A percentile compares a stretch with the other conserved stretches of the same genome.
Evolutionary conservation across 2,797 vertebrate species (phyloP).

Genomic region (Acestrorhynchus altus): DNA sequence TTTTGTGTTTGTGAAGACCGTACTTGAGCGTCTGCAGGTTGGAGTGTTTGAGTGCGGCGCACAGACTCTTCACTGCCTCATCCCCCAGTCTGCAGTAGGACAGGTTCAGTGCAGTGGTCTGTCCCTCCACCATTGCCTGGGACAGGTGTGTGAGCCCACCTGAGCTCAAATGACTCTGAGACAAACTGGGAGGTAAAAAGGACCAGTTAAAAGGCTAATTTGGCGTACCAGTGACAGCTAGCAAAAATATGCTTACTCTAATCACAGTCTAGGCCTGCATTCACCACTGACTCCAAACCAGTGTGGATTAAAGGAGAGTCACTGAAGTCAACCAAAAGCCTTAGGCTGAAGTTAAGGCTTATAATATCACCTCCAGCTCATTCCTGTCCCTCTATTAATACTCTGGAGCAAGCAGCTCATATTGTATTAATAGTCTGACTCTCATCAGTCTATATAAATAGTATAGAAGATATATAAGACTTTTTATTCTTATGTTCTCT

Average conservation of each 20-base stretch:
- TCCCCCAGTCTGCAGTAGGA: constrained; percentile 52
- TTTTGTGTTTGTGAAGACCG: not conserved
- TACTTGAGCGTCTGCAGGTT: constrained; percentile 68
- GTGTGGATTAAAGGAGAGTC: not conserved
- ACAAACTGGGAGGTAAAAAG: constrained; percentile 62
- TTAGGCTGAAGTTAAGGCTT: no score
- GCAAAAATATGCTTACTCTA: no score
- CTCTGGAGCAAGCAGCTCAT: no score
- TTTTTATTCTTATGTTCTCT: no score
- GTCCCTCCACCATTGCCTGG: constrained; percentile 66
- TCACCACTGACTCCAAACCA: not conserved
- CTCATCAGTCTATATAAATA: no score
- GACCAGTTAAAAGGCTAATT: not conserved
- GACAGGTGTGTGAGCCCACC: constrained; percentile 64
- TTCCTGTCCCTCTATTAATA: no score
- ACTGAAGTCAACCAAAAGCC: no score
- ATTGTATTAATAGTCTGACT: no score
- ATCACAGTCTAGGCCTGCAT: no score
- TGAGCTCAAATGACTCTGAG: constrained; percentile 50
- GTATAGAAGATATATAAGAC: no score
- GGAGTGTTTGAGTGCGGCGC: constrained; percentile 61
- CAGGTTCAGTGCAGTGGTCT: constrained; percentile 63
- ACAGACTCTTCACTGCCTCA: constrained; percentile 63
- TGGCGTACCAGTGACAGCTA: not conserved
- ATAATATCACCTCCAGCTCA: no score